A percentile compares a stretch with the other conserved stretches of the same genome.
These are phyloP conservation scores for Halisarca cf. caerulea DNA, from an alignment of 37 sponge, comb jelly and placozoan species.

Conservation along the genomic window DNA sequence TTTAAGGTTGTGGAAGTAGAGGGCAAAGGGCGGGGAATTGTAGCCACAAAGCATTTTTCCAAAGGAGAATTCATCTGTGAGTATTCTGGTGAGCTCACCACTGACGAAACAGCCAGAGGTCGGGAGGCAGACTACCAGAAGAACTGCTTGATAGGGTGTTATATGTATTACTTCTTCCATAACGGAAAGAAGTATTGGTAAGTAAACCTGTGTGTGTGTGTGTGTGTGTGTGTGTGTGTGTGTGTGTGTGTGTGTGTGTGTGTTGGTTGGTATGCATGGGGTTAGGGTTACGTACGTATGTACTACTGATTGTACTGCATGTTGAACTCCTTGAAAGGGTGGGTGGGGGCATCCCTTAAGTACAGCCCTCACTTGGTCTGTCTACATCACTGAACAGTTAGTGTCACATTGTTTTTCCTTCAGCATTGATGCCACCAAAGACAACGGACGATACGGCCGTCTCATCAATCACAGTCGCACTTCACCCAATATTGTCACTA, in stretches of 20 bases:
- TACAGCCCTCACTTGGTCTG: no score
- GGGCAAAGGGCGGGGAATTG: slow-evolving; percentile 89
- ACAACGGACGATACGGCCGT: slow-evolving; percentile 78
- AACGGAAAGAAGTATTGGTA: slow-evolving; percentile 68
- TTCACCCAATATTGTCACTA: slow-evolving; percentile 60
- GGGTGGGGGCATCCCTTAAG: no score
- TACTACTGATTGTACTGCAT: not conserved
- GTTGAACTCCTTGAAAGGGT: no score
- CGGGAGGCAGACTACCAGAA: slow-evolving; percentile 75
- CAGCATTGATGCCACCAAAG: slow-evolving; percentile 89
- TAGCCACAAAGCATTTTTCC: slow-evolving; percentile 61
- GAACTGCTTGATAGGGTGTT: slow-evolving; percentile 78
- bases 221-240: no score
- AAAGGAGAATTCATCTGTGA: slow-evolving; percentile 85
- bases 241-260: no score
- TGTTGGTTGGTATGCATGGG: not conserved
- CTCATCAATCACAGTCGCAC: slow-evolving; percentile 84
- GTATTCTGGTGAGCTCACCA: slow-evolving; percentile 86
- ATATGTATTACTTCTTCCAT: slow-evolving; percentile 95
- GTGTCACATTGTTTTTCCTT: not conserved
- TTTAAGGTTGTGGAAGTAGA: slow-evolving; percentile 63
- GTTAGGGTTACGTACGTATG: not conserved
- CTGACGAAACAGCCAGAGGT: slow-evolving; percentile 58
- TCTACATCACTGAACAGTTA: no score
- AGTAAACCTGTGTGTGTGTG: slow-evolving; percentile 11